Percentiles rank a stretch among this genome's conserved stretches.
Conservation (phyloP, 2,113 vertebrate genomes). For the Cinclus cinclus region DNA sequence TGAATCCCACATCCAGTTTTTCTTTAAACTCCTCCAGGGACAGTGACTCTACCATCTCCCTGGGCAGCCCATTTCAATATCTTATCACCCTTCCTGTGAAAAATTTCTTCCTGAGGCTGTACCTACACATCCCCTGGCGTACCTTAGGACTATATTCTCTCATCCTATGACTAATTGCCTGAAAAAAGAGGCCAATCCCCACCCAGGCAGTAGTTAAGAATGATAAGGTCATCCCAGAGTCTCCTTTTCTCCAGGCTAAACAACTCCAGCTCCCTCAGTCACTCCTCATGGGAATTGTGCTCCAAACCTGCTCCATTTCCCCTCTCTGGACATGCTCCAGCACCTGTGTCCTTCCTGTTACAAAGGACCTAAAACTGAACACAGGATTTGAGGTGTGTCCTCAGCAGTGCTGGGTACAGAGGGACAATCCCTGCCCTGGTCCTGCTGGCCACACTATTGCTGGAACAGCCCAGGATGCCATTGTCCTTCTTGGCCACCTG, state of each 20-base stretch:
- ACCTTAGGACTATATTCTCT: neutral
- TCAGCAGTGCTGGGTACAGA: rapidly evolving
- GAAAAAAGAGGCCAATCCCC: neutral
- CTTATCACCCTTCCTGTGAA: neutral
- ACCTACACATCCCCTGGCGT: neutral
- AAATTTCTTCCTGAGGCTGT: neutral
- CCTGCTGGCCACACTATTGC: neutral
- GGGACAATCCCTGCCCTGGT: neutral
- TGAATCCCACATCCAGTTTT: neutral
- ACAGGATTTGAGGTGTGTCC: neutral
- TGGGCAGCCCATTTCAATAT: neutral
- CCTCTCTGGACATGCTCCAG: neutral
- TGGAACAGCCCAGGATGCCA: neutral
- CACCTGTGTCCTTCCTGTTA: neutral
- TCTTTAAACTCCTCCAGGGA: neutral
- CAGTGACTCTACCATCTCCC: neutral
- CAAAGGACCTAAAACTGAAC: rapidly evolving
- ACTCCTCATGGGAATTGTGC: neutral
- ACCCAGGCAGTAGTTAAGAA: neutral
- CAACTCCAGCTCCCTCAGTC: neutral
- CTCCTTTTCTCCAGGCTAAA: neutral
- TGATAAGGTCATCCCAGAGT: neutral
- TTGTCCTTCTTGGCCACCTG: neutral
- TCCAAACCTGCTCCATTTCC: neutral
- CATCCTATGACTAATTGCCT: neutral